Conservation (phyloP, 2,888 invertebrate genomes). For the Colletes collaris region DNA sequence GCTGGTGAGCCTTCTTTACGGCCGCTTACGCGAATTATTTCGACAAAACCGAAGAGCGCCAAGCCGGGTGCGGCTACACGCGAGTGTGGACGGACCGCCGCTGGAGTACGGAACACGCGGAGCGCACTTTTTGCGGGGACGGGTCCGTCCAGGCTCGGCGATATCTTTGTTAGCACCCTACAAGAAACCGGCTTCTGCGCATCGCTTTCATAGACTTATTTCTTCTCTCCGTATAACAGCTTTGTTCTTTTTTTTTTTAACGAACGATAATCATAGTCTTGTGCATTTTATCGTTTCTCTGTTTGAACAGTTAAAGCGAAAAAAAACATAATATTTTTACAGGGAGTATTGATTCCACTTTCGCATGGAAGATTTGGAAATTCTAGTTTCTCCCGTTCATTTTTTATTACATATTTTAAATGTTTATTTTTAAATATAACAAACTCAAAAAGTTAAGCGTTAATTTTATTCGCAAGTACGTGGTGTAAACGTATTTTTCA, state of each 20-base stretch:
- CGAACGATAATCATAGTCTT: background rate
- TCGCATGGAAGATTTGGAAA: background rate
- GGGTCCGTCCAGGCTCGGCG: constrained; percentile 47
- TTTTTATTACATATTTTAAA: background rate
- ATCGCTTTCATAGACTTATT: constrained; percentile 28
- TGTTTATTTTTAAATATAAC: background rate
- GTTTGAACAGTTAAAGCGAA: background rate
- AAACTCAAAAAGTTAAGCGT: background rate
- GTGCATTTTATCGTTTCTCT: background rate
- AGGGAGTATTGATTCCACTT: constrained; percentile 9
- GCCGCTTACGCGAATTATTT: constrained; percentile 39
- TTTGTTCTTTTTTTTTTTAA: background rate
- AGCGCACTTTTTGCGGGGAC: constrained; percentile 70
- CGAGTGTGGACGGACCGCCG: constrained; percentile 66
- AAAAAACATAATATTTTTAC: background rate
- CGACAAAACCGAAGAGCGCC: constrained; percentile 57
- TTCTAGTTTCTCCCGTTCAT: background rate
- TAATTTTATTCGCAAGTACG: background rate
- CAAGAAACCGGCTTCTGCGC: constrained; percentile 54
- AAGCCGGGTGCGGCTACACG: constrained; percentile 71
- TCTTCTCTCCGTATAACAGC: background rate
- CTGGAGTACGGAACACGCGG: constrained; percentile 70
- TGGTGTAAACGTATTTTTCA: background rate
- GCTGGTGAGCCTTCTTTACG: constrained; percentile 14
- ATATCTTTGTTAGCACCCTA: constrained; percentile 30